Evolutionary conservation across 2,113 vertebrate species (phyloP).

Genomic region (Choloepus hoffmanni): DNA sequence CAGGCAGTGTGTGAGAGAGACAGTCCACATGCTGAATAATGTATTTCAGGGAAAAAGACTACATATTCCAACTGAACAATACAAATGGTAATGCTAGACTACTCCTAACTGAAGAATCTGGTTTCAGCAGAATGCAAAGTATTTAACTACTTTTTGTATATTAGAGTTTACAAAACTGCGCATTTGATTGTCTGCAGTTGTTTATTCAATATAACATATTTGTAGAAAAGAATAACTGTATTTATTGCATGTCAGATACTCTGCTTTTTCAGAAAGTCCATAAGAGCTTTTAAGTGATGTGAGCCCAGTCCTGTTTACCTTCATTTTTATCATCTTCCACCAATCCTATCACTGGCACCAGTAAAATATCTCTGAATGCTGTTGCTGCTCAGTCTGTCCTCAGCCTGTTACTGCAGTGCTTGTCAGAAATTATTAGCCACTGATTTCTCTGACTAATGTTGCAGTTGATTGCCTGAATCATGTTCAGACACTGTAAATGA

Average conservation of each 20-base stretch:
- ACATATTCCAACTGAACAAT: background rate
- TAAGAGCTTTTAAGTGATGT: background rate
- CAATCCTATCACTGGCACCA: slow-evolving; percentile 78
- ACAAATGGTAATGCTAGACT: background rate
- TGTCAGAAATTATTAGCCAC: slow-evolving; percentile 95
- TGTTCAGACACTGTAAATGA: slow-evolving; percentile 90
- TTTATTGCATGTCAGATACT: slow-evolving; percentile 29
- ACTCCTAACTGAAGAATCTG: background rate
- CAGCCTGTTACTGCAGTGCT: slow-evolving; percentile 87
- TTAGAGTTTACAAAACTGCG: background rate
- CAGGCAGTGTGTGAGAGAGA: background rate
- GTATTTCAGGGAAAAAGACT: background rate
- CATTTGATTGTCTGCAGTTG: background rate
- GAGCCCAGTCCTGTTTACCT: slow-evolving; percentile 54
- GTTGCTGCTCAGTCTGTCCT: slow-evolving; percentile 84
- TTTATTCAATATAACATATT: slow-evolving; percentile 18
- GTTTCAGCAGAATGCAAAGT: slow-evolving; percentile 13
- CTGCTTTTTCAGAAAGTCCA: slow-evolving; percentile 27
- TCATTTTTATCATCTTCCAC: slow-evolving; percentile 79
- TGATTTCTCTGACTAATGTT: slow-evolving; percentile 94
- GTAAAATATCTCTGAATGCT: slow-evolving; percentile 84
- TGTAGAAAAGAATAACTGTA: background rate
- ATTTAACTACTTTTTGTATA: background rate
- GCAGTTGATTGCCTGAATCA: slow-evolving; percentile 92
- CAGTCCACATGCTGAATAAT: background rate